Evolutionary conservation across 2,797 vertebrate genomes (phyloP), one percentile per base, ranked within the genome.

Genomic region (Hoplostethus mediterraneus): DNA sequence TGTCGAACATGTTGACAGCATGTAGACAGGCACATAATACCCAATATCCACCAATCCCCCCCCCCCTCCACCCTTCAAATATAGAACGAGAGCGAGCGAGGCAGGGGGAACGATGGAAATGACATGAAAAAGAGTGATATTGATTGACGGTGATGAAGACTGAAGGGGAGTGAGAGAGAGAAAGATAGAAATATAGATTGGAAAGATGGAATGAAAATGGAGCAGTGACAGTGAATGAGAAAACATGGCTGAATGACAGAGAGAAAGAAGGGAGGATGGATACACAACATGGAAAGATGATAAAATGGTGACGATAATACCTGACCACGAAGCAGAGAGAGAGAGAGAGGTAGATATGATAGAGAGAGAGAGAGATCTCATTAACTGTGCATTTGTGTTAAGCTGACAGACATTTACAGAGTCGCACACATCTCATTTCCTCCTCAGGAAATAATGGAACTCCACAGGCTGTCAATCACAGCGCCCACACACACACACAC

Each of bases 391-490:
- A 33, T 28, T 13, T 9, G 42, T 44, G 42, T 9, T 49, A 49
- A 49, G 33, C 60, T 48, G 25, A 63, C 28, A 28, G 11, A 49
- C 51, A 28, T 10, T 11, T 25, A 17, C 11, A 28, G 51, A 53
- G 17, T 9, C 17, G 51, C 48, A 33, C 33, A 33, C 33, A 33
- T 33, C 45, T 28, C 36, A 65, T 65, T 65, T 54, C 63, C 63
- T 65, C 63, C 25, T 42, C 13, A 38, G 49, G 51, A 53, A 65
- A 65, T 65, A 65, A 65, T 54, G 36, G 38, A 54, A 30, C 51
- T 42, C 47, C 42, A 54, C 53, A 55, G 21, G 38, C 63, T 44
- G 63, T 65, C 53, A 48, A 36, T 56, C 30, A 57, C 40, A 58
- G 16, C 51, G 9, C 21, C n/a, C 3, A 12, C 51, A 8, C 14